Evolutionary conservation across 2,888 invertebrate species (phyloP), one percentile per base, ranked within the genome.

Genomic region (Cephus nigrinus): DNA sequence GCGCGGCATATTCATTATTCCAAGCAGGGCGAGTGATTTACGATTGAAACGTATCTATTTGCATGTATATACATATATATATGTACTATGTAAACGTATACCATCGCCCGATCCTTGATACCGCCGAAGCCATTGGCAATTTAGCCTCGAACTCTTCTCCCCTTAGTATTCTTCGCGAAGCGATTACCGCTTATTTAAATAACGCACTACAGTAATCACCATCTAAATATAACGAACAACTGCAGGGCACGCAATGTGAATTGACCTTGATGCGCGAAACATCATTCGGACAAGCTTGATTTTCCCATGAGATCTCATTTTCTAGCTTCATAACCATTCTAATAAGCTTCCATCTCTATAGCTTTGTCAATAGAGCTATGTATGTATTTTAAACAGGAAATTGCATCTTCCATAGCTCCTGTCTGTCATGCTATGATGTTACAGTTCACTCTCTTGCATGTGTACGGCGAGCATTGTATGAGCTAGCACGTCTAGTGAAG

Each of bases 151-250:
- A 76, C 32, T 73, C 75, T 77, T 71, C 75, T 79, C 76, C 80
- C 81, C 81, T 76, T 73, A 34, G 73, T 69, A 75, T 36, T 78
- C 78, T 73, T 75, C 74, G 74, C 69, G 23, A 71, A 75, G 76
- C 81, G 80, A 80, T 80, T 81, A 80, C 80, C 33, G 74, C 79
- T 81, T 77, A 74, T 79, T 81, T 75, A 78, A 80, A 82, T 79
- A 77, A 79, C 80, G 79, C 78, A 74, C 69, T 75, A 81, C 78
- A 79, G 80, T 79, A 80, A 79, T 78, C 77, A 75, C 35, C 77
- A 79, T 76, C 79, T 82, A 81, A 79, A 82, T 82, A 75, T 76
- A 77, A 74, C 74, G 40, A 69, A 33, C 35, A 71, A 71, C 71
- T 33, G 71, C 71, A 34, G 30, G 71, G 12, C 33, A 32, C 71